Evolutionary conservation across 2,797 vertebrate species (phyloP).

Genomic region (Catostomus latipinnis): DNA sequence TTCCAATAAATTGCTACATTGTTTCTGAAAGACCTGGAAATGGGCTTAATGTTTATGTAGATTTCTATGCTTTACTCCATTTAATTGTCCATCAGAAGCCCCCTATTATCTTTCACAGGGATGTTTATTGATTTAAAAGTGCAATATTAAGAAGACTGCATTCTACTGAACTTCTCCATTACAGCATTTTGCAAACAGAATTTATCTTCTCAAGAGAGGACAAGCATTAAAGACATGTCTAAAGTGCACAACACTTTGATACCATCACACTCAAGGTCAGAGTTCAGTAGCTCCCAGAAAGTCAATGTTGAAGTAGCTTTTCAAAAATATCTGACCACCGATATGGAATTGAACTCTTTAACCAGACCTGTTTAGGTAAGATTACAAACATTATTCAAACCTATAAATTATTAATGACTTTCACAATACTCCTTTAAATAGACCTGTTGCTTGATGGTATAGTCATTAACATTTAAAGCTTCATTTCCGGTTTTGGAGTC

Average conservation of each 20-base stretch:
- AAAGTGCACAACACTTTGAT: slow-evolving; percentile 8
- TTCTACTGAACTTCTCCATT: slow-evolving; percentile 14
- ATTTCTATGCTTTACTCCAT: neutral
- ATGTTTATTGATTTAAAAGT: neutral
- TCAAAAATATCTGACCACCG: neutral
- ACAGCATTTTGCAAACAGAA: slow-evolving; percentile 14
- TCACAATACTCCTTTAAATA: neutral
- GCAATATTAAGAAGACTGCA: neutral
- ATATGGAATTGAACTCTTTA: neutral
- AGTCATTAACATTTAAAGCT: neutral
- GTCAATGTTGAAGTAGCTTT: neutral
- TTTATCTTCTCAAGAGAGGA: slow-evolving; percentile 21
- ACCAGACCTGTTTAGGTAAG: neutral
- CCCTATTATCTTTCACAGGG: neutral
- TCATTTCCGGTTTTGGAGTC: neutral
- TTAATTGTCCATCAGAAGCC: neutral
- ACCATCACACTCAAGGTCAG: neutral
- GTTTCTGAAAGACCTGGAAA: neutral
- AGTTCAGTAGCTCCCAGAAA: neutral
- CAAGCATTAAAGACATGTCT: slow-evolving; percentile 19
- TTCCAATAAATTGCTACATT: neutral
- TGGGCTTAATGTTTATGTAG: neutral
- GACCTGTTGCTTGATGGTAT: neutral
- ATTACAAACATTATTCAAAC: neutral
- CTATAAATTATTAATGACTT: slow-evolving; percentile 29